These are phyloP conservation scores for Amphimallon solstitiale DNA, from an alignment of 2,888 invertebrate species.

Conservation along the genomic window DNA sequence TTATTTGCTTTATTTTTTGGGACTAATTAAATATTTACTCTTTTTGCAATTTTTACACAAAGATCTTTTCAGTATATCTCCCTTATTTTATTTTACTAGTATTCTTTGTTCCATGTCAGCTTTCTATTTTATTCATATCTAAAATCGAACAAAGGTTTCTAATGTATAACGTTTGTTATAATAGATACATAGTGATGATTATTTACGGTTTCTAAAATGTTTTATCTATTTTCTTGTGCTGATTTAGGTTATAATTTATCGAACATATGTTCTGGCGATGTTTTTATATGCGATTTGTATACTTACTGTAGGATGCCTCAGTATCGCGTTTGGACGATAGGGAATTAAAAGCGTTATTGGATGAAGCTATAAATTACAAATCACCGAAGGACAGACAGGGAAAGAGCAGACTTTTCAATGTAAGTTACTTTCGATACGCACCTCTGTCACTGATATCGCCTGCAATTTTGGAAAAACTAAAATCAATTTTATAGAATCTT, in stretches of 20 bases:
- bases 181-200: not conserved
- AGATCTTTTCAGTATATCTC: too few species aligned
- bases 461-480: not conserved
- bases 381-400: conserved; percentile 86
- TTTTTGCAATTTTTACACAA: too few species aligned
- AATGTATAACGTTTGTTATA: not conserved
- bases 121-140: not conserved
- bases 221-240: too few species aligned
- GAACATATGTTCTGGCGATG: not conserved
- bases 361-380: conserved; percentile 87
- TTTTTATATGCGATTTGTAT: not conserved
- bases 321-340: conserved; percentile 75
- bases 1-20: too few species aligned
- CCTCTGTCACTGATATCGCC: not conserved
- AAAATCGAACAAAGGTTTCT: not conserved
- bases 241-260: too few species aligned
- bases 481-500: conserved; percentile 69
- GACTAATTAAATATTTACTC: too few species aligned
- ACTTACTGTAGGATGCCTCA: conserved; percentile 44
- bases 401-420: conserved; percentile 85
- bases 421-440: conserved; percentile 56
- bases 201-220: too few species aligned
- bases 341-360: conserved; percentile 79
- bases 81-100: too few species aligned
- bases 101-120: not conserved